Conservation (phyloP, 2,888 invertebrate species). For the Fissipunctia ypsillon region DNA sequence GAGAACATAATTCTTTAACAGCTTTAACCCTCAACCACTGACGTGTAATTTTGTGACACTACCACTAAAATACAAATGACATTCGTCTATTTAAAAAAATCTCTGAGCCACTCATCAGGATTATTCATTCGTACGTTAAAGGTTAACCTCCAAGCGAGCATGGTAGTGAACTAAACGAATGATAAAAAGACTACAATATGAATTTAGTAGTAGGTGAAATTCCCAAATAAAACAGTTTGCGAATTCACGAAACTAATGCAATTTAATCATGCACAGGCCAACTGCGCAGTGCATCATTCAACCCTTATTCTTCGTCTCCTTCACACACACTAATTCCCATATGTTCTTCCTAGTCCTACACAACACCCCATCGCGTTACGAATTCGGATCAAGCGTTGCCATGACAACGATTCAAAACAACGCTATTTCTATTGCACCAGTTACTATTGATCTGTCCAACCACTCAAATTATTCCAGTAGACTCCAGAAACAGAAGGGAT, state of each 20-base stretch:
- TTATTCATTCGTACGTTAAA: too few species aligned
- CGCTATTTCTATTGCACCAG: conserved; percentile 74
- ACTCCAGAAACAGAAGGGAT: conserved; percentile 55
- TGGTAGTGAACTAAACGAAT: too few species aligned
- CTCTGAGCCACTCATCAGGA: too few species aligned
- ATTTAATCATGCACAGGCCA: conserved; percentile 82
- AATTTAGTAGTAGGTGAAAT: conserved; percentile 29
- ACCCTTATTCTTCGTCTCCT: conserved; percentile 74
- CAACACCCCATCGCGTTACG: conserved; percentile 79
- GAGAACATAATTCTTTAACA: too few species aligned
- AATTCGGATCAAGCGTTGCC: conserved; percentile 83
- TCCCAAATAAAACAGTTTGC: conserved; percentile 59
- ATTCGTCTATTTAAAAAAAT: too few species aligned
- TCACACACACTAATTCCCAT: conserved; percentile 57
- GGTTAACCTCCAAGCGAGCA: too few species aligned
- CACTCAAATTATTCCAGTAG: conserved; percentile 59
- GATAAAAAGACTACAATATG: background rate
- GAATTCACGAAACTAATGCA: conserved; percentile 78
- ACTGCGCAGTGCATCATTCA: conserved; percentile 82
- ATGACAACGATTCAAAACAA: conserved; percentile 86
- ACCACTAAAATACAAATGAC: too few species aligned
- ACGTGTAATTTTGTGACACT: too few species aligned
- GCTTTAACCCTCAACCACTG: too few species aligned
- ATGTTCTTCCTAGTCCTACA: conserved; percentile 69
- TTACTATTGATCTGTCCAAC: conserved; percentile 73